Percentiles rank a stretch among this genome's conserved stretches.
These are phyloP conservation scores for Leucophenga varia DNA, from an alignment of 1,140 invertebrate species.

Conservation along the genomic window DNA sequence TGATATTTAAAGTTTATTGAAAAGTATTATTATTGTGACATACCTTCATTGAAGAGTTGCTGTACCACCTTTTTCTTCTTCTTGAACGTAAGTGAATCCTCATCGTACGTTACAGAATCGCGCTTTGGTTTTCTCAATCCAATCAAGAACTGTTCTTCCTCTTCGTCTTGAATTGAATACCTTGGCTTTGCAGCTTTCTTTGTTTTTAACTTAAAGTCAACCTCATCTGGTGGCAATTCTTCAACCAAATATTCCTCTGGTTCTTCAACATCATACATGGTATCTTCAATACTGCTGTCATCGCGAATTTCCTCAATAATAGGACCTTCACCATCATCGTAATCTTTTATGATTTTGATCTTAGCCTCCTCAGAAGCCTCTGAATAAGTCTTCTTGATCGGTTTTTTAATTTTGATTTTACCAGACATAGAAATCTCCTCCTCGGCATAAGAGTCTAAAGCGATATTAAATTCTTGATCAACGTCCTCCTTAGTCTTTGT, in stretches of 20 bases:
- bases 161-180: constrained; percentile 51
- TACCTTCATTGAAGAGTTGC: constrained; percentile 63
- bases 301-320: constrained; percentile 71
- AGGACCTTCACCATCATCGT: constrained; percentile 66
- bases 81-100: constrained; percentile 59
- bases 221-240: constrained; percentile 57
- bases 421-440: constrained; percentile 83
- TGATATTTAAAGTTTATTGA: neutral
- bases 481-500: constrained; percentile 79
- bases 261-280: constrained; percentile 65
- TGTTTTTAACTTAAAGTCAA: constrained; percentile 61
- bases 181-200: constrained; percentile 52
- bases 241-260: constrained; percentile 60
- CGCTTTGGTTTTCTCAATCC: constrained; percentile 57
- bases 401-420: constrained; percentile 75
- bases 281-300: constrained; percentile 62
- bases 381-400: constrained; percentile 67
- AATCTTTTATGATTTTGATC: constrained; percentile 70
- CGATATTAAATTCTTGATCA: constrained; percentile 83
- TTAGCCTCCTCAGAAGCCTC: constrained; percentile 73
- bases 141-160: constrained; percentile 64
- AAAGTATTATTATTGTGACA: constrained; percentile 7
- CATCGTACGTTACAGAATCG: constrained; percentile 54
- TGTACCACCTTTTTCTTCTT: constrained; percentile 64
- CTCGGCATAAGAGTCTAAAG: constrained; percentile 78